Conservation (phyloP, 2,888 invertebrate species). For the Trissolcus brochymenae region DNA sequence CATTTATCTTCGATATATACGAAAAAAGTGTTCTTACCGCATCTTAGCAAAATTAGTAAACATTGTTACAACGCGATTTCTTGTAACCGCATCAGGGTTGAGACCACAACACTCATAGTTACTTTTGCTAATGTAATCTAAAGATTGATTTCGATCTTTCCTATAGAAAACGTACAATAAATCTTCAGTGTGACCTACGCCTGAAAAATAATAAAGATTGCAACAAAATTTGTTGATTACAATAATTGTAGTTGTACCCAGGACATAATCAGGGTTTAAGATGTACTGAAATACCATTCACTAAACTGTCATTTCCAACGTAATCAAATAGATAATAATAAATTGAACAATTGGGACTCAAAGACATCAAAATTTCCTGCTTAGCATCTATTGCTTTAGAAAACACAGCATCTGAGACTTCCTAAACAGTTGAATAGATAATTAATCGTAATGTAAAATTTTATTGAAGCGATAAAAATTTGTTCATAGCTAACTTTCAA, state of each 20-base stretch:
- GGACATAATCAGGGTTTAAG: neutral
- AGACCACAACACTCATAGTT: neutral
- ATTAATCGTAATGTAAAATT: neutral
- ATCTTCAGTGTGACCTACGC: neutral
- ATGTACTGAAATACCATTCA: constrained; percentile 32
- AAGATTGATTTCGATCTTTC: neutral
- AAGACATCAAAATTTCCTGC: constrained; percentile 54
- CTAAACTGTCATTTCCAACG: constrained; percentile 36
- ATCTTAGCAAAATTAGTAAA: constrained; percentile 81
- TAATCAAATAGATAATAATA: constrained; percentile 63
- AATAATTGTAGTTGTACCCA: neutral
- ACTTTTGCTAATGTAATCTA: neutral
- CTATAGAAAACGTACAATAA: neutral
- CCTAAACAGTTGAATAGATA: constrained; percentile 28
- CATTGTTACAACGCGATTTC: constrained; percentile 77
- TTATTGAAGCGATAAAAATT: neutral
- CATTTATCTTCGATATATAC: neutral
- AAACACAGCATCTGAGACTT: constrained; percentile 50
- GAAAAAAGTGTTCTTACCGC: constrained; percentile 39
- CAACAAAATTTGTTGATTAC: neutral
- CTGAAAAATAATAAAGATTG: neutral
- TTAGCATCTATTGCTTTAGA: constrained; percentile 60
- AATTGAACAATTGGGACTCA: constrained; percentile 36
- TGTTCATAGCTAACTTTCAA: no score
- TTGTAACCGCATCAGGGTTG: neutral